A percentile compares a stretch with the other conserved stretches of the same genome.
Conservation (phyloP, 2,888 invertebrate species). For the Amblyjoppa fuscipennis region DNA sequence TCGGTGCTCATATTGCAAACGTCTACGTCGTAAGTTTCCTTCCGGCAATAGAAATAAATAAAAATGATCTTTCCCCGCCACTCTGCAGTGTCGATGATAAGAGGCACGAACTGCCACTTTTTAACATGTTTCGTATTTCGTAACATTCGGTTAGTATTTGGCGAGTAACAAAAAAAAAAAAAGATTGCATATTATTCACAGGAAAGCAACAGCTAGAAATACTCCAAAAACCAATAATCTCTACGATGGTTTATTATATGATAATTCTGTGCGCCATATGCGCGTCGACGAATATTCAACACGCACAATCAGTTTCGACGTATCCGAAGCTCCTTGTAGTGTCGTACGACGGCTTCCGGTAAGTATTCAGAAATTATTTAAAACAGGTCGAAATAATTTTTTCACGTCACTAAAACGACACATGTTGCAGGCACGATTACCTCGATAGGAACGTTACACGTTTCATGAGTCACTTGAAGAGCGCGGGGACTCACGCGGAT, state of each 20-base stretch:
- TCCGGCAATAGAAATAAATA: not conserved
- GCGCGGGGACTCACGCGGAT: constrained; percentile 87
- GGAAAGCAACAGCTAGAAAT: not conserved
- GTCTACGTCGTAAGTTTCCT: not conserved
- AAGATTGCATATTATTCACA: not conserved
- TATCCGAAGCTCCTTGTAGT: constrained; percentile 87
- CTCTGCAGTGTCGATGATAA: not conserved
- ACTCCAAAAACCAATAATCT: constrained; percentile 49
- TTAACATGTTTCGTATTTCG: not conserved
- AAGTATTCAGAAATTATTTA: not conserved
- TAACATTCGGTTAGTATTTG: not conserved
- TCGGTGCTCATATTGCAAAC: not conserved
- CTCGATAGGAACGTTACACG: constrained; percentile 87
- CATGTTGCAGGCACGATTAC: constrained; percentile 87
- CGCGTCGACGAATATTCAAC: constrained; percentile 66
- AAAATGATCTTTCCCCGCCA: not conserved
- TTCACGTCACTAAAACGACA: not conserved
- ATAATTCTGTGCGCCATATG: constrained; percentile 58
- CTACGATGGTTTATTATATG: constrained; percentile 45
- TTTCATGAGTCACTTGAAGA: constrained; percentile 87
- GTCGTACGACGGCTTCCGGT: constrained; percentile 90
- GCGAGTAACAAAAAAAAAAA: not conserved
- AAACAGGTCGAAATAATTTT: not conserved
- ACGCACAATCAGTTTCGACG: constrained; percentile 78
- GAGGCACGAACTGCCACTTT: not conserved